Conservation (phyloP, 2,888 invertebrate species). For the Dryocosmus kuriphilus region DNA sequence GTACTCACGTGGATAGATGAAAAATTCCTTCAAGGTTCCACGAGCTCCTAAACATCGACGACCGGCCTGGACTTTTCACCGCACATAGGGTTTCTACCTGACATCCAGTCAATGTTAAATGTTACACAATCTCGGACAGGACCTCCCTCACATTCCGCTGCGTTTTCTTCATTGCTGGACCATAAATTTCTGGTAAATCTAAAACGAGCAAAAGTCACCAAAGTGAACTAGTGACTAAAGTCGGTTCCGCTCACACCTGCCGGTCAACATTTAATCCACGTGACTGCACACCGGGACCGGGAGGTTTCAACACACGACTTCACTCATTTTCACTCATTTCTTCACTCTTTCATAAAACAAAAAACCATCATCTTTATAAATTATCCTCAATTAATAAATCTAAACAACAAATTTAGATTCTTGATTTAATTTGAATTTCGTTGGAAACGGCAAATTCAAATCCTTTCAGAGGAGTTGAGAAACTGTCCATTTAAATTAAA, state of each 20-base stretch:
- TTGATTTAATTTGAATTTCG: neutral
- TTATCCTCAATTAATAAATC: neutral
- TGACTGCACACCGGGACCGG: constrained; percentile 45
- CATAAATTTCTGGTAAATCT: neutral
- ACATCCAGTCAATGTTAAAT: constrained; percentile 44
- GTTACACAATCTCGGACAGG: constrained; percentile 13
- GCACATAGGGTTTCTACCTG: constrained; percentile 42
- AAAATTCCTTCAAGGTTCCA: constrained; percentile 46
- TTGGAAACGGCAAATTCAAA: neutral
- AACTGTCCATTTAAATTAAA: neutral
- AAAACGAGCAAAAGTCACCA: neutral
- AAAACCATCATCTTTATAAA: neutral
- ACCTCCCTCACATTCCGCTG: constrained; percentile 11
- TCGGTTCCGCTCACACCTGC: constrained; percentile 11
- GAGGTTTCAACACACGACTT: constrained; percentile 25
- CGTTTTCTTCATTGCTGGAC: constrained; percentile 8
- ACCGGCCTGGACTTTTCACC: constrained; percentile 45
- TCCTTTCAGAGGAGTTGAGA: neutral
- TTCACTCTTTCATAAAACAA: neutral
- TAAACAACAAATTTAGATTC: neutral
- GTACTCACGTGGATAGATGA: constrained; percentile 56
- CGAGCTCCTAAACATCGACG: constrained; percentile 54
- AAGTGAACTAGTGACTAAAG: neutral
- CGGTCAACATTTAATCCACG: constrained; percentile 37
- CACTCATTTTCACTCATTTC: constrained; percentile 14